phyloP scores from a whole-genome alignment of 2,888 invertebrate genomes.

The Tachystola acroxantha region DNA sequence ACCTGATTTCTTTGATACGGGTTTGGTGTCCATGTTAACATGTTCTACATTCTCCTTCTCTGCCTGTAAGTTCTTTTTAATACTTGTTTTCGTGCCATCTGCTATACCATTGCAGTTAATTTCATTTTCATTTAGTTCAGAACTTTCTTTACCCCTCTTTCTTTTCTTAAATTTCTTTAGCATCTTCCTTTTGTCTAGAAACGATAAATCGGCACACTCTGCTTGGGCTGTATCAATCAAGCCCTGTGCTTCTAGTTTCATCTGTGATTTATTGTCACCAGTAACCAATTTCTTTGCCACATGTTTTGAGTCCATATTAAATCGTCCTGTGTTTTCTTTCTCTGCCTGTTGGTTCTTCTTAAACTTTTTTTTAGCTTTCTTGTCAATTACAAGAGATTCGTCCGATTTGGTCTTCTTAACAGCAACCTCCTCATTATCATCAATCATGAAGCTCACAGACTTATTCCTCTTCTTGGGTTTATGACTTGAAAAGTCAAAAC shows the following conservation, averaged over 20 bases:
- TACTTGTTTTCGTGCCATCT: too few relatives aligned
- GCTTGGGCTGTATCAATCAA: too few relatives aligned
- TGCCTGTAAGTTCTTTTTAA: slow-evolving; percentile 21
- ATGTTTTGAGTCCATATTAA: slow-evolving; percentile 15
- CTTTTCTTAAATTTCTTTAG: slow-evolving; percentile 17
- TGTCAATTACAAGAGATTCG: slow-evolving; percentile 21
- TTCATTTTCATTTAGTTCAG: too few relatives aligned
- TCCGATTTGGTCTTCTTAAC: slow-evolving; percentile 55
- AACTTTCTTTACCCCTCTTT: too few relatives aligned
- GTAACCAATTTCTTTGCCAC: slow-evolving; percentile 13
- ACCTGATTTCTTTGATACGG: slow-evolving; percentile 13
- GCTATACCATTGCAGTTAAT: too few relatives aligned
- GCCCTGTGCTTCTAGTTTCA: too few relatives aligned
- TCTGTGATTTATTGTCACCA: slow-evolving; percentile 19
- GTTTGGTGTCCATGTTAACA: slow-evolving; percentile 15
- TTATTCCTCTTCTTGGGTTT: slow-evolving; percentile 62
- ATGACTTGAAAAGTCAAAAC: slow-evolving; percentile 13
- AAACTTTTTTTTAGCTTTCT: slow-evolving; percentile 16
- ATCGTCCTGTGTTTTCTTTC: slow-evolving; percentile 30
- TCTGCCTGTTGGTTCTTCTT: slow-evolving; percentile 21
- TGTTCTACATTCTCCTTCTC: slow-evolving; percentile 32
- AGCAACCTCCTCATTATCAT: slow-evolving; percentile 46
- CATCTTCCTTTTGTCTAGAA: slow-evolving; percentile 17
- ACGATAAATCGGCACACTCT: too few relatives aligned
- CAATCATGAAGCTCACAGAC: slow-evolving; percentile 62